Evolutionary conservation across 2,797 vertebrate genomes (phyloP), one percentile per base, ranked within the genome.

Genomic region (Loriculus beryllinus): DNA sequence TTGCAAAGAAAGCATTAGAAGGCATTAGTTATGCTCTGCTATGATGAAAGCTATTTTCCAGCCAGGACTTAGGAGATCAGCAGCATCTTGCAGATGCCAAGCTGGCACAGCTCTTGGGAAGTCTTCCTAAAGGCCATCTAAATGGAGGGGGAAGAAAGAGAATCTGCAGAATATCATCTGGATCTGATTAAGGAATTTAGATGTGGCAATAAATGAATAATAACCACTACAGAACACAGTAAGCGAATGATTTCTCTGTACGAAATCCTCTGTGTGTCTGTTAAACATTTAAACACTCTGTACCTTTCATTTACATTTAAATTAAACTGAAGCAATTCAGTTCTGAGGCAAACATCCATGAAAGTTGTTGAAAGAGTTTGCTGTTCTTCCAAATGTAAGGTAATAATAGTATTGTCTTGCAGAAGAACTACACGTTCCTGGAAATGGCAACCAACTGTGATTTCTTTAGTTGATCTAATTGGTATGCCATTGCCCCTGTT

Each of bases 231-330:
- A 74, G 72, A 63, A 62, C 14, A 11, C 6, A 47, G 51, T 47
- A 79, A 75, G n/a, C 22, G 39, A 80, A 37, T 63, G 52, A 39
- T 89, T 92, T 45, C 60, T 63, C 60, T 20, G 25, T 35, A 63
- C 43, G 81, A 75, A 82, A 72, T 9, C n/a, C 47, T 70, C 54
- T 17, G 12, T 39, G 56, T 69, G 65, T 17, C 88, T 76, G 77
- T 81, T 87, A 74, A 77, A 84, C 75, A 43, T 48, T 95, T 60
- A 75, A 86, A 76, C 35, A 12, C 51, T 45, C 51, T 33, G 57
- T 83, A 86, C 83, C 64, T 88, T 93, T 60, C 51, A 96, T 97
- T 92, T 96, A 90, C 94, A 92, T 97, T 94, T 93, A 95, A 96
- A 96, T 79, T n/a, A 88, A 88, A 65, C 56, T 10, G 33, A 56